Evolutionary conservation across 2,113 vertebrate genomes (phyloP), one percentile per base, ranked within the genome.

Genomic region (Caretta caretta): DNA sequence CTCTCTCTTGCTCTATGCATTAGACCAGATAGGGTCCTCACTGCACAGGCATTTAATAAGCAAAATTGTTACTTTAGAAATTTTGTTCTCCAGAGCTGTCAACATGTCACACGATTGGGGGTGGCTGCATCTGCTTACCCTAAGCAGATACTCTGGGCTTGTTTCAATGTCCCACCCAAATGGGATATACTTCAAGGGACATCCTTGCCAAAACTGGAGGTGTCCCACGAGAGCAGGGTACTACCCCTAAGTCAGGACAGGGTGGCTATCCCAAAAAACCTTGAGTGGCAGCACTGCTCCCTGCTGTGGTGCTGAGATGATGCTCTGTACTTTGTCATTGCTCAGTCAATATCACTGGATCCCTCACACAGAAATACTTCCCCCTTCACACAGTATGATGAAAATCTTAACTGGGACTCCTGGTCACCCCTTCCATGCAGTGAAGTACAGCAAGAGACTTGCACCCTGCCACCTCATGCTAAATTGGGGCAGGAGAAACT

Each of bases 151-250:
- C 0, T 57, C 50, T n/a, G n/a, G 27, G 19, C 59, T 9, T 35
- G 62, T 65, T 65, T 62, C 27, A 88, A 3, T 81, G 19, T 49
- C 12, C 88, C 86, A 48, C 13, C 42, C 0, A 8, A 53, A 20
- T 75, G 88, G 65, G 87, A 96, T 72, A 38, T 46, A 94, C 48
- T 53, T 85, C 24, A 79, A 83, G 84, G 83, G 38, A 35, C 72
- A 54, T 17, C 24, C n/a, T 42, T 24, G 12, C 42, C 65, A 93
- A 38, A 95, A 51, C 9, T 1, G 1, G 16, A 81, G 57, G 16
- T 31, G 11, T 22, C 53, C 65, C 25, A 62, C 49, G 56, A 75
- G 48, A 16, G 80, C 1, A 54, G 49, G 14, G 14, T 17, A 65
- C 6, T 65, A 65, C 62, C 5, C 29, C 29, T 29, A 65, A 65